Evolutionary conservation across 2,797 vertebrate species (phyloP), one percentile per base, ranked within the genome.

Genomic region (Neomorphus geoffroyi): DNA sequence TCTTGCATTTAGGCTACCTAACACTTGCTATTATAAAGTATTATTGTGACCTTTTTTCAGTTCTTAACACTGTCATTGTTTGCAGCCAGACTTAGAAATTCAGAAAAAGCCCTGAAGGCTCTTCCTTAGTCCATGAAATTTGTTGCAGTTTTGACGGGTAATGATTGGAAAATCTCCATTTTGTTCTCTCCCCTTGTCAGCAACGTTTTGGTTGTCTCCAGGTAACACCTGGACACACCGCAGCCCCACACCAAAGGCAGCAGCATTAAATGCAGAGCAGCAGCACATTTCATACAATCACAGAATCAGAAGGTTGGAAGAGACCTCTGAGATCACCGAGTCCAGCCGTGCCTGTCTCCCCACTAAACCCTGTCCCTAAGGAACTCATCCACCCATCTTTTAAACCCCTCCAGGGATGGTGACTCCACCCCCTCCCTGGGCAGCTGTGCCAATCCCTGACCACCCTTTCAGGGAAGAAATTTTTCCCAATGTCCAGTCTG

Each of bases 61-160:
- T 54, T 78, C 58, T 46, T 93, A 87, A 73, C 71, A 67, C 64
- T 58, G 64, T 37, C 78, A 54, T 56, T 85, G 87, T 93, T 91
- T 86, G 78, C 80, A 80, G 81, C 81, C 62, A 58, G 54, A 56
- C 77, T 82, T 6, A 39, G 73, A 89, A 82, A 94, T 51, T 90
- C 94, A 92, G 78, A 71, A 86, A 92, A 90, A 6, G 75, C 86
- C 92, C 88, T 1, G 13, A 78, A 91, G 95, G 78, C 74, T 92
- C 73, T 88, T 92, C 80, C 86, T 78, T 82, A 74, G 80, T 84
- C 94, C 83, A 78, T 58, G 80, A 95, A 93, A 96, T 94, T 87
- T 4, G 6, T 73, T 94, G 93, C 83, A 88, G 88, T 88, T 95
- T 95, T 93, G 93, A 94, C 2, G 24, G 74, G 88, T 92, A 95